Evolutionary conservation across 2,113 vertebrate genomes (phyloP).

Genomic region (Tachysurus vachellii): DNA sequence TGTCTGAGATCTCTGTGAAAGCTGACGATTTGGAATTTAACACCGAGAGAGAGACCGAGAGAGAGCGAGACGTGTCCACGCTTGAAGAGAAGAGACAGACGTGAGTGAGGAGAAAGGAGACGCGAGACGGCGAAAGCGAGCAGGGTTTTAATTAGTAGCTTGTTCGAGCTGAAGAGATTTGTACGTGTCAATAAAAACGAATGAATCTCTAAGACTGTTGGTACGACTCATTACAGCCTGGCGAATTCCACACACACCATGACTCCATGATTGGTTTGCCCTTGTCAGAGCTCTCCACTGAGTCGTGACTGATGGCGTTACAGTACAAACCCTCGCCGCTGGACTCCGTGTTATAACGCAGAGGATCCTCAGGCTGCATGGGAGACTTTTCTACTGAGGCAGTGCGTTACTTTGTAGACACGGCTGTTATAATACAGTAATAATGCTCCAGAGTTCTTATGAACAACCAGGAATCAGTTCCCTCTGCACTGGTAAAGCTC

Average conservation of each 20-base stretch:
- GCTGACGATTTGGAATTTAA: background rate
- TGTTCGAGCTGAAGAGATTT: slow-evolving; percentile 41
- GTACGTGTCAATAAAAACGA: slow-evolving; percentile 39
- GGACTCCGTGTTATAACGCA: background rate
- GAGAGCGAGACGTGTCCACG: background rate
- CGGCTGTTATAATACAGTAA: slow-evolving; percentile 1
- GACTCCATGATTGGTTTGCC: slow-evolving; percentile 21
- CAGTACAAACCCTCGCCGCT: background rate
- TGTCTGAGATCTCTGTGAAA: background rate
- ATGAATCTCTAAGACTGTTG: background rate
- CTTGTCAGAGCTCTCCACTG: no score
- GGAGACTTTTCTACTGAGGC: background rate
- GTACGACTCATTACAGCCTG: background rate
- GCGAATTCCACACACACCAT: background rate
- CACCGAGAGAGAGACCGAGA: background rate
- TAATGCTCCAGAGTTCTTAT: slow-evolving; percentile 16
- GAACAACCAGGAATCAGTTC: slow-evolving; percentile 15
- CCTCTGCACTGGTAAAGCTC: slow-evolving; percentile 13
- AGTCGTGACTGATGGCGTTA: background rate
- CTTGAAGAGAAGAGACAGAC: background rate
- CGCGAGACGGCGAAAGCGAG: background rate
- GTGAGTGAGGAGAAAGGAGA: background rate
- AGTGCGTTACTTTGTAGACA: background rate
- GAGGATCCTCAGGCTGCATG: background rate
- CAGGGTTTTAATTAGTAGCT: slow-evolving; percentile 48